Base-by-base conservation (phyloP, 2,888 invertebrate genomes). In the Apotomis betuletana region DNA sequence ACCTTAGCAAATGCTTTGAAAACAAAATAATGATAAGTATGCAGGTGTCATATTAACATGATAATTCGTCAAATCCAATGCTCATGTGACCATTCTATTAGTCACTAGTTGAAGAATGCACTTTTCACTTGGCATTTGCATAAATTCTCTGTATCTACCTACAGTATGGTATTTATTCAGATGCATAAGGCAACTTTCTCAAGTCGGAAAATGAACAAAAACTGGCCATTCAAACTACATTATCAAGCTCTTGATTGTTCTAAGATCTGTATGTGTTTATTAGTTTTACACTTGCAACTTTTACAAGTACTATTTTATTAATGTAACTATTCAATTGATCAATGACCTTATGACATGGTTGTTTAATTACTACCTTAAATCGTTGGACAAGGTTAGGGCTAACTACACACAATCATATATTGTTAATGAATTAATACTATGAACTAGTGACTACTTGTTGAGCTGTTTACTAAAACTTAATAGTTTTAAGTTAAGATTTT, bases 21-120 rank as follows among this genome's bases (percentile, higher is more conserved):
- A 68, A 72, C 68, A 72, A 57, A 63, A 72, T 67, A 67, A 12
- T 52, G 54, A 44, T 60, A 59, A 27, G 27, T 44, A 44, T 58
- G 57, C 61, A 68, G 72, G 71, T 68, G 67, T 68, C 63, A 68
- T 63, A 63, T 63, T 54, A 58, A 54, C 44, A 44, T 52, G 58
- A 46, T 72, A 36, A 52, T 62, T 63, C 41, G 27, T 6, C 46
- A 38, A 27, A 27, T 27, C 12, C 46, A 52, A 54, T 41, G 46
- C 55, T 59, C 59, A 54, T 55, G 58, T 67, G 38, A 59, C 67
- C 59, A 67, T 38, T 59, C 15, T 4, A 58, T 27, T 46, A 51
- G 60, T 12, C 15, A 38, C 38, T 52, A 9, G 55, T 46, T 59
- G 41, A 36, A 41, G 36, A 36, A 57, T 41, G 52, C 13, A 46